Conservation (phyloP, 2,888 invertebrate genomes). For the Dione juno region DNA sequence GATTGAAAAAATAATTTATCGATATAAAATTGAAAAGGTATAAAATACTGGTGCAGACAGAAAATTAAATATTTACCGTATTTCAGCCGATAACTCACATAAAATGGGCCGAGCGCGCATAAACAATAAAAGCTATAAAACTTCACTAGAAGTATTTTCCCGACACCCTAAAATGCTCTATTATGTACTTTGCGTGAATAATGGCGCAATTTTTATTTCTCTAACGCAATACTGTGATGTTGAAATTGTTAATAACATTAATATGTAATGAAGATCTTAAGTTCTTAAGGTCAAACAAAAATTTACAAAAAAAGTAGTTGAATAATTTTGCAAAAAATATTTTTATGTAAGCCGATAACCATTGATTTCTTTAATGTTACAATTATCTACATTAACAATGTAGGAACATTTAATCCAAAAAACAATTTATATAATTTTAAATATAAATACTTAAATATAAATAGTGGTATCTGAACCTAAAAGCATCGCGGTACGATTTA, state of each 20-base stretch:
- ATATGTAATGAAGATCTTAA: conserved; percentile 13
- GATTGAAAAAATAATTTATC: neutral
- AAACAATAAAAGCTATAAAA: conserved; percentile 77
- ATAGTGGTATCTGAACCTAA: neutral
- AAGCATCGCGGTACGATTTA: neutral
- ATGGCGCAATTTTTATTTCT: conserved; percentile 42
- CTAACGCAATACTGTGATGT: conserved; percentile 20
- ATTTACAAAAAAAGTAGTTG: no score
- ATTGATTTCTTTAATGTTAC: no score
- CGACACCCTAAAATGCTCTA: conserved; percentile 45
- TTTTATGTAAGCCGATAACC: no score
- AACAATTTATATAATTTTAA: no score
- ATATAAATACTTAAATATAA: no score
- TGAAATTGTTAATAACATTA: conserved; percentile 31
- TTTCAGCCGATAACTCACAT: conserved; percentile 77
- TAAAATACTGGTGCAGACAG: conserved; percentile 13
- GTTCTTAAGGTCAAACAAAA: conserved; percentile 3
- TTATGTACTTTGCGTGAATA: conserved; percentile 46
- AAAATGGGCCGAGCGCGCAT: conserved; percentile 66
- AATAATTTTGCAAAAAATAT: no score
- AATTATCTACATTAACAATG: no score
- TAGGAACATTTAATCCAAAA: no score
- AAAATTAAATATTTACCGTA: conserved; percentile 49
- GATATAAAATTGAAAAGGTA: neutral
- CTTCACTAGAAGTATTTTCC: conserved; percentile 51